Evolutionary conservation across 1,140 invertebrate genomes (phyloP).

Genomic region (Drosophila persimilis): DNA sequence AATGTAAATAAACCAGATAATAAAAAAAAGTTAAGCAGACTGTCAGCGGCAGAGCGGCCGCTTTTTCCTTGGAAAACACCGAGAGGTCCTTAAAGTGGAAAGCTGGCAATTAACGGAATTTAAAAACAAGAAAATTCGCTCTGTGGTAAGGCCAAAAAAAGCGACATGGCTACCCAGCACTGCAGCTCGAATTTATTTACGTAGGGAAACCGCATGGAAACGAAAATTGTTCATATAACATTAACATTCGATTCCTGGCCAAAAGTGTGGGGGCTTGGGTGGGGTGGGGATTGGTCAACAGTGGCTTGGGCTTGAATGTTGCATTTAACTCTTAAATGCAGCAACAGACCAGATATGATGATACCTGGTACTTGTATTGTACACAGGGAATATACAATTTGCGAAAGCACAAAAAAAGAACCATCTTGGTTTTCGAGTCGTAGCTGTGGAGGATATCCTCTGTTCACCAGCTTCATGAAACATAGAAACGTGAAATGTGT

Average conservation of each 20-base stretch:
- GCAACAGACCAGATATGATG: conserved; percentile 1
- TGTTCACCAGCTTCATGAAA: no score
- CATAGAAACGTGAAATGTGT: not conserved
- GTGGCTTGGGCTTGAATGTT: conserved; percentile 38
- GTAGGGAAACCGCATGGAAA: conserved; percentile 47
- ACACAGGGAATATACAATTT: not conserved
- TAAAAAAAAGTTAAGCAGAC: conserved; percentile 20
- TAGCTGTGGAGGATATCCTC: no score
- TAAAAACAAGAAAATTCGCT: conserved; percentile 26
- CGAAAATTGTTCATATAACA: conserved; percentile 50
- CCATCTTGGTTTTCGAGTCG: no score
- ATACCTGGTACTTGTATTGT: no score
- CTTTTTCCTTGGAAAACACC: not conserved
- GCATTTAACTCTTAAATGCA: conserved; percentile 66
- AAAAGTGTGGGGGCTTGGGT: not conserved
- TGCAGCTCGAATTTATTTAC: conserved; percentile 48
- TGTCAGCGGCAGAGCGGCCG: conserved; percentile 21
- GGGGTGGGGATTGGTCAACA: no score
- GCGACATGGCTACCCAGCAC: conserved; percentile 29
- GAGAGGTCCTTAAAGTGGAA: conserved; percentile 1
- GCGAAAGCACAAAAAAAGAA: not conserved
- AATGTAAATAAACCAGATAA: conserved; percentile 26
- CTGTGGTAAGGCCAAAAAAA: conserved; percentile 40
- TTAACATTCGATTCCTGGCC: conserved; percentile 50
- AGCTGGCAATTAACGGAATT: conserved; percentile 39